Evolutionary conservation across 2,113 vertebrate genomes (phyloP), one percentile per base, ranked within the genome.

Genomic region (Neogale vison): DNA sequence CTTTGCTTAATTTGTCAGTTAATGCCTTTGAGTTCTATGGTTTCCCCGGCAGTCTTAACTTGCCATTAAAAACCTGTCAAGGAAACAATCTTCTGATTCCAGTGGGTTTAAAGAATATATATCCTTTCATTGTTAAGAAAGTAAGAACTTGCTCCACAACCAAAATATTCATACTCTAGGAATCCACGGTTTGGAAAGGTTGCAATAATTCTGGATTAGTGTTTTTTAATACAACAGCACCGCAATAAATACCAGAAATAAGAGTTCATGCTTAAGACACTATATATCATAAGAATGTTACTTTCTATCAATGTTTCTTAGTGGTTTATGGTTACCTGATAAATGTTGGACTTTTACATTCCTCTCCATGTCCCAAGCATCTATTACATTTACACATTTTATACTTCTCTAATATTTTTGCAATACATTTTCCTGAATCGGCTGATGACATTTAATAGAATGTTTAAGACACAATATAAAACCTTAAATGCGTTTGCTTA

Each of bases 381-480:
- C 98, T 98, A 98, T 98, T 98, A 99, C 97, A 97, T 97, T 98
- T 98, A 98, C 97, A 98, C 96, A 95, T 99, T 99, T 99, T 98
- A 98, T 97, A 98, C 96, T 97, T 99, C 98, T 98, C 96, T 98
- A 98, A 98, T 98, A 99, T 98, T 99, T 99, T 97, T 97, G 98
- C 98, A 98, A 99, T 98, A 98, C 98, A 97, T 99, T 99, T 99
- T 98, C 98, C 98, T 98, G 99, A 99, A 99, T 99, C 98, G 85
- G 98, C 98, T 99, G 99, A 99, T 98, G 98, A 99, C 98, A 98
- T 99, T 99, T 99, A 99, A 99, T 99, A 98, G 98, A 98, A 99
- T 98, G 98, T 98, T 99, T 99, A 99, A 99, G 98, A 98, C 97
- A 98, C 98, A 98, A 98, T 98, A 98, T 98, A 98, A 98, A 99